Evolutionary conservation across 37 sponge, comb jelly and placozoan genomes (phyloP), one percentile per base, ranked within the genome.

Genomic region (Geodia barretti): DNA sequence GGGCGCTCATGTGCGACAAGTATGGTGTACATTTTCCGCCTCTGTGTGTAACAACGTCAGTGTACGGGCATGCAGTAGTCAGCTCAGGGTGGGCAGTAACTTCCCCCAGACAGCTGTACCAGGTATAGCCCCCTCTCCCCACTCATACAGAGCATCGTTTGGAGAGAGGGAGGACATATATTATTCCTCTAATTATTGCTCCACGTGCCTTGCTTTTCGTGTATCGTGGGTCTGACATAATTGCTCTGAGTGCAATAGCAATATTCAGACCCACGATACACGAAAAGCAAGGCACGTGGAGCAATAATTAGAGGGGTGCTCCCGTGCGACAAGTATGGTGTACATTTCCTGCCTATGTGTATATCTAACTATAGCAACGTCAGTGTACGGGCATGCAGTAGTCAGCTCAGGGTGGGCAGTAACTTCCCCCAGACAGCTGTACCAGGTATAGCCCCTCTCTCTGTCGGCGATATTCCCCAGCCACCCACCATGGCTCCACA

Each of bases 391-490:
- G 54, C 54, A 47, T 47, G 14, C 54, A 47, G 54, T 47, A 47
- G 14, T 47, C 54, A 47, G 54, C 54, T 47, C 7, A 17, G 54
- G 54, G 54, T 47, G 14, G 7, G 14, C 7, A 47, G 14, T 47
- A 33, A 20, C n/a, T n/a, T n/a, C n/a, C n/a, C n/a, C n/a, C n/a
- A n/a, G 32, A 29, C 33, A 68, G 68, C 68, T 33, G 33, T 2
- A 30, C 31, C 68, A 68, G 68, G 68, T 68, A 70, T 39, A 24
- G n/a, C 41, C 41, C 41, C 72, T n/a, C n/a, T n/a, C n/a, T n/a
- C n/a, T n/a, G n/a, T n/a, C n/a, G n/a, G n/a, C n/a, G n/a, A n/a
- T n/a, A n/a, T n/a, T n/a, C n/a, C n/a, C n/a, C n/a, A n/a, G n/a
- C n/a, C n/a, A n/a, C n/a, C n/a, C n/a, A n/a, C n/a, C n/a, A n/a